Percentiles rank a stretch among this genome's conserved stretches.
Evolutionary conservation across 1,140 invertebrate genomes (phyloP).

Genomic region (Trissolcus basalis): DNA sequence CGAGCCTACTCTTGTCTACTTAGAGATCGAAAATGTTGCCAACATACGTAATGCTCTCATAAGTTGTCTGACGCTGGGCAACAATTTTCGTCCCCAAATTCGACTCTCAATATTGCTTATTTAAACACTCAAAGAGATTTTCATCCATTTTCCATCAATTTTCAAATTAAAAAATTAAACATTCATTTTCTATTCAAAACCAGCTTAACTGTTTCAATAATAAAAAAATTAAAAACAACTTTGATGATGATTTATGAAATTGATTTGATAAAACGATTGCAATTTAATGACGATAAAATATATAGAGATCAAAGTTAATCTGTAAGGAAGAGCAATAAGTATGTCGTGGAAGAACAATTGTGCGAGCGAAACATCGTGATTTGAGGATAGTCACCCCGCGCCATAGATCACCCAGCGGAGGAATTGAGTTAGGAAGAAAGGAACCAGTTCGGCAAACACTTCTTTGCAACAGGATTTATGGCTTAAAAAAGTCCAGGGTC

Average conservation of each 20-base stretch:
- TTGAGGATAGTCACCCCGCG: slow-evolving; percentile 64
- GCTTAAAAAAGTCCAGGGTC: slow-evolving; percentile 76
- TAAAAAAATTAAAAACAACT: too few relatives aligned
- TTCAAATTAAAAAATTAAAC: too few relatives aligned
- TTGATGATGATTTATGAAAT: too few relatives aligned
- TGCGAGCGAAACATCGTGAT: slow-evolving; percentile 64
- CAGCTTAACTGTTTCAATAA: too few relatives aligned
- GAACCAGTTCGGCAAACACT: slow-evolving; percentile 77
- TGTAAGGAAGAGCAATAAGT: slow-evolving; percentile 11
- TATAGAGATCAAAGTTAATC: neutral
- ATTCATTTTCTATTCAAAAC: too few relatives aligned
- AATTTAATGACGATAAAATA: neutral
- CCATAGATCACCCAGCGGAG: slow-evolving; percentile 73
- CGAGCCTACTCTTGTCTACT: slow-evolving; percentile 21
- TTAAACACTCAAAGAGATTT: too few relatives aligned
- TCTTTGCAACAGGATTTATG: slow-evolving; percentile 71
- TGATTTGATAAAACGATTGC: neutral
- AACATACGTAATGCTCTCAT: slow-evolving; percentile 37
- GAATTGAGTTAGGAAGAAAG: slow-evolving; percentile 77
- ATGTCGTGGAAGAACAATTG: slow-evolving; percentile 32
- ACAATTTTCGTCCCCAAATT: too few relatives aligned
- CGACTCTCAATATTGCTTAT: too few relatives aligned
- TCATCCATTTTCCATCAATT: too few relatives aligned
- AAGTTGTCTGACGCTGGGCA: slow-evolving; percentile 4
- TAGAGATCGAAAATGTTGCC: slow-evolving; percentile 33